Conservation (phyloP, 2,113 vertebrate species). For the Carassius carassius region DNA sequence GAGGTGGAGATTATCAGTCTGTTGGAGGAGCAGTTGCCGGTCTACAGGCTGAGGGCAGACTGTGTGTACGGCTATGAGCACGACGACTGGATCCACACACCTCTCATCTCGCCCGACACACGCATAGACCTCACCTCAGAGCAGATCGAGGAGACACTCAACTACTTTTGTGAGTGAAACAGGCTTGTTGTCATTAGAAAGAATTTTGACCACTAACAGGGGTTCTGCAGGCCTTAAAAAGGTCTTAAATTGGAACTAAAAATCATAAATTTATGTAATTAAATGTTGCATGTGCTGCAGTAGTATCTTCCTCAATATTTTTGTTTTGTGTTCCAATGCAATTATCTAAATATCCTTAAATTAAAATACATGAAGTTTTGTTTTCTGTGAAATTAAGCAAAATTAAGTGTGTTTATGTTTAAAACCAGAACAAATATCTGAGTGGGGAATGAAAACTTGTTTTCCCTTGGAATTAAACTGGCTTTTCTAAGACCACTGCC, state of each 20-base stretch:
- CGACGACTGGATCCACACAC: slow-evolving; percentile 98
- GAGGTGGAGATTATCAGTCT: slow-evolving; percentile 99
- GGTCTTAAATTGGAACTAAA: too few species aligned
- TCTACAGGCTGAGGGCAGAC: slow-evolving; percentile 93
- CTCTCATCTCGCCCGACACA: slow-evolving; percentile 87
- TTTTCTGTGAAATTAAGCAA: too few species aligned
- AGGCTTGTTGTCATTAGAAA: background rate
- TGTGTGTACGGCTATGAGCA: slow-evolving; percentile 95
- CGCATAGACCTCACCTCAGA: slow-evolving; percentile 91
- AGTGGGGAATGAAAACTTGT: too few species aligned
- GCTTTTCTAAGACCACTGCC: too few species aligned
- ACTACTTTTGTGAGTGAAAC: slow-evolving; percentile 92
- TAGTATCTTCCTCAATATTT: background rate
- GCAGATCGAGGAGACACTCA: slow-evolving; percentile 97
- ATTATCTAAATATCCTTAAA: background rate
- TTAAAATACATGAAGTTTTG: background rate
- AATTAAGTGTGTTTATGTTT: background rate
- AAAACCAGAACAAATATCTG: background rate
- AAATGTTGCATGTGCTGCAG: background rate
- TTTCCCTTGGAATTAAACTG: too few species aligned
- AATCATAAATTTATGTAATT: background rate
- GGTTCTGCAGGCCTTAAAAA: too few species aligned
- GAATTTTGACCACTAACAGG: too few species aligned
- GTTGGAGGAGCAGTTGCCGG: slow-evolving; percentile 95
- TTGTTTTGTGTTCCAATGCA: background rate